Conservation (phyloP, 2,113 vertebrate species). For the Tringa solitaria region DNA sequence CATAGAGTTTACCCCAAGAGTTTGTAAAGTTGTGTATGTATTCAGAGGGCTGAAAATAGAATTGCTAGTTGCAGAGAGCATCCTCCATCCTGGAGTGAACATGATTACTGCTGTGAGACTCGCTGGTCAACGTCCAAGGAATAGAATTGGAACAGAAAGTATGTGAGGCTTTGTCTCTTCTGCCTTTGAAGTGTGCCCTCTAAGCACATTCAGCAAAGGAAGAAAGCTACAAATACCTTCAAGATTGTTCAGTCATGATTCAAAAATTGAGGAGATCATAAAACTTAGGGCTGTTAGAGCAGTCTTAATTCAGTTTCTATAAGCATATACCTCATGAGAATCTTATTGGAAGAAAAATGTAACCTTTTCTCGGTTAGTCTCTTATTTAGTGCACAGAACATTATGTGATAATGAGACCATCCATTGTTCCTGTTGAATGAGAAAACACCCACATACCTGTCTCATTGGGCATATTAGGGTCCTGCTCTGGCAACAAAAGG, state of each 20-base stretch:
- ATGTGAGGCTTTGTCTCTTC: not conserved
- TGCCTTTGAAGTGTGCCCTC: not conserved
- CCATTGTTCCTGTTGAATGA: not conserved
- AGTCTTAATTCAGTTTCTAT: not conserved
- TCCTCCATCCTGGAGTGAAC: not conserved
- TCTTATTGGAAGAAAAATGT: not conserved
- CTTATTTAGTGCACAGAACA: not conserved
- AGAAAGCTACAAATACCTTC: not conserved
- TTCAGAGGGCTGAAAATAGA: not conserved
- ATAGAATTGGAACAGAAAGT: not conserved
- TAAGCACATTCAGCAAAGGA: not conserved
- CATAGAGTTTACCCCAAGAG: not conserved
- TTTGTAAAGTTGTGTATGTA: not conserved
- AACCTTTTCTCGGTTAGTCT: not conserved
- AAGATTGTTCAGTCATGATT: not conserved
- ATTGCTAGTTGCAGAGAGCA: not conserved
- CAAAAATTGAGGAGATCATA: not conserved
- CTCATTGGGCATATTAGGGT: not conserved
- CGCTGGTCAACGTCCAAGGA: not conserved
- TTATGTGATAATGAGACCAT: not conserved
- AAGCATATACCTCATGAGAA: not conserved
- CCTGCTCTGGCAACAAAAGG: not conserved
- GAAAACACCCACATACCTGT: not conserved
- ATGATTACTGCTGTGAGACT: not conserved
- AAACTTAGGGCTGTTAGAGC: not conserved